A percentile compares a stretch with the other conserved stretches of the same genome.
Conservation (phyloP, 2,113 vertebrate species). For the Platycercus adscitus region DNA sequence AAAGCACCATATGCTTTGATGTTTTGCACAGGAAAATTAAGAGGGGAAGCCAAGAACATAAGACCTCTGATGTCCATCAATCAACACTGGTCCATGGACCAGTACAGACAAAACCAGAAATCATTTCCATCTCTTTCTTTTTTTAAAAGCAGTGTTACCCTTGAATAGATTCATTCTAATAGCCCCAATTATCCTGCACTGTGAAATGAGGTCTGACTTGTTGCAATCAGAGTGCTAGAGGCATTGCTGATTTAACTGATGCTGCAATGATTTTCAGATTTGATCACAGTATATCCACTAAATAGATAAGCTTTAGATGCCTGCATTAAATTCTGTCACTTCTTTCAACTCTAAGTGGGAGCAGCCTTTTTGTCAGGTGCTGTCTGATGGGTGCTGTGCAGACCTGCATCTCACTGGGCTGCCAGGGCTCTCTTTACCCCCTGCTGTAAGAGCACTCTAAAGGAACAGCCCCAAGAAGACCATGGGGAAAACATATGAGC, state of each 20-base stretch:
- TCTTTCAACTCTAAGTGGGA: not conserved
- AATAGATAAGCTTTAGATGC: not conserved
- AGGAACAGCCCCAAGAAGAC: not conserved
- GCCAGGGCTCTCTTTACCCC: not conserved
- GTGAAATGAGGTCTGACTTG: not conserved
- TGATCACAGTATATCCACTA: not conserved
- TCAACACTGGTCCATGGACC: not conserved
- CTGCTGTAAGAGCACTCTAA: not conserved
- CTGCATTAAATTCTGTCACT: not conserved
- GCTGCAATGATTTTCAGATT: not conserved
- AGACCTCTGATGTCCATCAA: not conserved
- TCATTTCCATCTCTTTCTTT: not conserved
- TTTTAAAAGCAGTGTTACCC: not conserved
- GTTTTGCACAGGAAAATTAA: not conserved
- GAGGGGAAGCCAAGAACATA: not conserved
- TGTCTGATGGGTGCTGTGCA: not conserved
- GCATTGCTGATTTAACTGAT: not conserved
- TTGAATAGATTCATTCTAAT: not conserved
- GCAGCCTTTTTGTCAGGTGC: not conserved
- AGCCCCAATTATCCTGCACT: not conserved
- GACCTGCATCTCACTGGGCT: not conserved
- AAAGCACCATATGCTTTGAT: not conserved
- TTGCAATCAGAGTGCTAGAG: not conserved
- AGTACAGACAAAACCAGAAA: not conserved
- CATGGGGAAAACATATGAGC: accelerated